Evolutionary conservation across 2,888 invertebrate genomes (phyloP), one percentile per base, ranked within the genome.

Genomic region (Ischnura elegans): DNA sequence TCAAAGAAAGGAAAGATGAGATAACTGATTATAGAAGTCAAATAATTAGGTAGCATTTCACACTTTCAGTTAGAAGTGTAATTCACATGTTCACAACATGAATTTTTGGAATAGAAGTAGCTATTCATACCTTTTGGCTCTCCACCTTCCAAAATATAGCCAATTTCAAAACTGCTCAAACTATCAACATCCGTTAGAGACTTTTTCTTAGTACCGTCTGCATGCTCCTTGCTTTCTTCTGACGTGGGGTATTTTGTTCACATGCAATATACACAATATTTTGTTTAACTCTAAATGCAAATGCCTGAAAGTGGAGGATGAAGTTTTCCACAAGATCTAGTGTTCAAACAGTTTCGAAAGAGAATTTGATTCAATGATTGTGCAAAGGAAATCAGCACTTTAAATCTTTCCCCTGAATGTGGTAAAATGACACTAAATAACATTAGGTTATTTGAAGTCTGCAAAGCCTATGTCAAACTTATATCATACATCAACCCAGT

Each of bases 61-160:
- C 4, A 76, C 76, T 76, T 36, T 13, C 4, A 29, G 36, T 13
- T n/a, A 13, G n/a, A n/a, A n/a, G n/a, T 76, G 36, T 36, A 76
- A 10, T 76, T 76, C 76, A 76, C 76, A 76, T 76, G 10, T 36
- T 29, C 76, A 76, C 36, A 36, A 1, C 36, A 76, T 51, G 29
- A 76, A 21, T 29, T 3, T 8, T 76, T 36, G 36, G 25, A 36
- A n/a, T 76, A 36, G 36, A 6, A 76, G 76, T n/a, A 55, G 43
- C 45, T 66, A 1, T 21, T 90, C 61, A 55, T 43, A 90, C 61
- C 90, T 90, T 90, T 66, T 43, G 42, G 21, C 61, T 90, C 61
- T 43, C 61, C 90, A 66, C 90, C 90, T 45, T 90, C 43, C 90
- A 90, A 36, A 90, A 66, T 90, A 66, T 42, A 61, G 42, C 90